Conservation (phyloP, 2,888 invertebrate species). For the Aphodius sticticus region DNA sequence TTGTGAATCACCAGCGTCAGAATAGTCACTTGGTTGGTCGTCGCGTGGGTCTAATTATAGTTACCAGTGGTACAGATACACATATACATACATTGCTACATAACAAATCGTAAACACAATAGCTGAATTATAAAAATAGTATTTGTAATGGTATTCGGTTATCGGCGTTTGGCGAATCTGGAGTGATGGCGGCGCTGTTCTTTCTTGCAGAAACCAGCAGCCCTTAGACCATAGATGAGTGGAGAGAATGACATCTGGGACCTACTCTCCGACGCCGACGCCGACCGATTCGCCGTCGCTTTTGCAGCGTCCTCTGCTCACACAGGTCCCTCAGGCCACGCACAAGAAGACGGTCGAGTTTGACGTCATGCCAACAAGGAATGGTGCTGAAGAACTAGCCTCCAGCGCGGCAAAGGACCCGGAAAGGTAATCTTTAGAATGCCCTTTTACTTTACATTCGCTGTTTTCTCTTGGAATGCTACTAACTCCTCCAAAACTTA, state of each 20-base stretch:
- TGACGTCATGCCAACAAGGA: conserved; percentile 43
- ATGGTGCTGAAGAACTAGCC: conserved; percentile 43
- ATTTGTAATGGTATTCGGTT: background rate
- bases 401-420: conserved; percentile 42
- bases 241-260: conserved; percentile 52
- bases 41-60: background rate
- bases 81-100: background rate
- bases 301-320: conserved; percentile 51
- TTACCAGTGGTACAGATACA: background rate
- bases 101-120: conserved; percentile 17
- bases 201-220: conserved; percentile 22
- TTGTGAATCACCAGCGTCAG: background rate
- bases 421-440: conserved; percentile 46
- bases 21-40: background rate
- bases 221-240: conserved; percentile 28
- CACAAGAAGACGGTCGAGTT: conserved; percentile 51
- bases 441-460: background rate
- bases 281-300: conserved; percentile 54
- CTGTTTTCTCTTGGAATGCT: background rate
- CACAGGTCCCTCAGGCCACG: conserved; percentile 38
- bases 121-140: conserved; percentile 21
- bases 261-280: conserved; percentile 52
- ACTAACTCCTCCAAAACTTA: background rate
- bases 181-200: background rate
- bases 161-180: background rate